Percentiles rank a stretch among this genome's conserved stretches.
These are phyloP conservation scores for Phoenoteleia sp. DNA, from an alignment of 2,888 invertebrate genomes.

Conservation along the genomic window DNA sequence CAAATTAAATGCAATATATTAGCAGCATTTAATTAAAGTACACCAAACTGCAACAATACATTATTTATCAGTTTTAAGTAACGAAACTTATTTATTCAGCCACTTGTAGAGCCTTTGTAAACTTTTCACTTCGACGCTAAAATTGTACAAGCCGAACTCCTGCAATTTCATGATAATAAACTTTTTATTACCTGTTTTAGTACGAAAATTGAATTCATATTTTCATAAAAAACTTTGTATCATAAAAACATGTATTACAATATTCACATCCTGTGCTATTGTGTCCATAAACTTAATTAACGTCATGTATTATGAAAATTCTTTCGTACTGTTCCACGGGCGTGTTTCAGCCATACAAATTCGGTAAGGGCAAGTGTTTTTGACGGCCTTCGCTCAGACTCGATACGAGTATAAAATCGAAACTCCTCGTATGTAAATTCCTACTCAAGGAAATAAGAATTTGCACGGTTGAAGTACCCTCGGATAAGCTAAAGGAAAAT, in stretches of 20 bases:
- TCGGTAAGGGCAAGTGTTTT: too few species aligned
- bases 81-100: constrained; percentile 30
- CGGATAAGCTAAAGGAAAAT: too few species aligned
- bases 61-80: constrained; percentile 19
- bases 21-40: constrained; percentile 1
- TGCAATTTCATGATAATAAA: constrained; percentile 13
- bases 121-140: constrained; percentile 16
- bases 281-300: not conserved
- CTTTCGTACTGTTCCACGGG: too few species aligned
- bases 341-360: too few species aligned
- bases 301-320: not conserved
- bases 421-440: too few species aligned
- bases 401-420: too few species aligned
- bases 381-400: too few species aligned
- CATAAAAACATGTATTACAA: not conserved
- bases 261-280: not conserved
- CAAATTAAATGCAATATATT: constrained; percentile 7
- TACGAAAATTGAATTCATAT: constrained; percentile 10
- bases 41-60: not conserved
- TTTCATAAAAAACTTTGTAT: constrained; percentile 5
- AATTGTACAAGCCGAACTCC: constrained; percentile 12
- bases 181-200: constrained; percentile 14
- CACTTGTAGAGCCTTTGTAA: constrained; percentile 15
- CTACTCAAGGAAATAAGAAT: too few species aligned
- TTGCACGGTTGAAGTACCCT: too few species aligned